Conservation (phyloP, 2,797 vertebrate species). For the Euphonia xanthogaster region DNA sequence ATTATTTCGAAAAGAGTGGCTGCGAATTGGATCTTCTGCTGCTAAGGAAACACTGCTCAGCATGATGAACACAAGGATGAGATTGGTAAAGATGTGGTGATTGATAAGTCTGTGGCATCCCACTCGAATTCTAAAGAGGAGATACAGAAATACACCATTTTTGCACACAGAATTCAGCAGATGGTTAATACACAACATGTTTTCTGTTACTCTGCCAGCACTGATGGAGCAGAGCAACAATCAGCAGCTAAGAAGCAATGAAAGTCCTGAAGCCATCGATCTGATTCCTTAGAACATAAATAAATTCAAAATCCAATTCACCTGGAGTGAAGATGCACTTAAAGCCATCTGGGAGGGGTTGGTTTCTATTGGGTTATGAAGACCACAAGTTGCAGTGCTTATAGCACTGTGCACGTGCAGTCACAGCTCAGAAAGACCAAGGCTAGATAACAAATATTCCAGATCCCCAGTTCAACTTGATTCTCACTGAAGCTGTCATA, state of each 20-base stretch:
- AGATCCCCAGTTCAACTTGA: not conserved
- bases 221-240: not conserved
- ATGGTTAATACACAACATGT: not conserved
- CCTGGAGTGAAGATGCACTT: not conserved
- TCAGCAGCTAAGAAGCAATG: not conserved
- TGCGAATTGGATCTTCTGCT: constrained; percentile 97
- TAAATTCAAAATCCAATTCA: not conserved
- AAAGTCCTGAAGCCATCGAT: not conserved
- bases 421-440: not conserved
- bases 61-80: constrained; percentile 99
- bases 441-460: not conserved
- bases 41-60: constrained; percentile 96
- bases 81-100: constrained; percentile 98
- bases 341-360: not conserved
- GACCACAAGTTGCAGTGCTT: not conserved
- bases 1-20: constrained; percentile 93
- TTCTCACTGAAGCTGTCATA: not conserved
- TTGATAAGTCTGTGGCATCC: constrained; percentile 96
- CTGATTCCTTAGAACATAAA: not conserved
- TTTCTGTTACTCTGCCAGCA: not conserved
- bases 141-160: not conserved
- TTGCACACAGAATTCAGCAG: not conserved
- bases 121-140: constrained; percentile 87
- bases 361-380: not conserved
- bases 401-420: not conserved